A percentile compares a stretch with the other conserved stretches of the same genome.
Conservation (phyloP, 2,113 vertebrate species). For the Ascaphus truei region DNA sequence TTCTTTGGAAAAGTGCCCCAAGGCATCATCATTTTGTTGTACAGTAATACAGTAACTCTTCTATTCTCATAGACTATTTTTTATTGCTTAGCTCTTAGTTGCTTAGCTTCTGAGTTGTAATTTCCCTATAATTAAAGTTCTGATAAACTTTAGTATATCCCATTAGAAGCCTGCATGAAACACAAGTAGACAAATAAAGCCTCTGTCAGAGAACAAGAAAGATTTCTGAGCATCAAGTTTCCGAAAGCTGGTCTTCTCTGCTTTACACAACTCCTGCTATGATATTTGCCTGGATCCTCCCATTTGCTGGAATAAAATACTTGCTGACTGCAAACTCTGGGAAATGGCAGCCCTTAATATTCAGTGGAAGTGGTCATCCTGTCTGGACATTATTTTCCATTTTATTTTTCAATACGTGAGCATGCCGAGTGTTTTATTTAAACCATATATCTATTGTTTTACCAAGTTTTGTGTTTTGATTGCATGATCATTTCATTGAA, state of each 20-base stretch:
- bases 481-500: slow-evolving; percentile 81
- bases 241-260: neutral
- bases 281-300: neutral
- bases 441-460: slow-evolving; percentile 56
- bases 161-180: neutral
- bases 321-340: slow-evolving; percentile 78
- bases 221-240: no score
- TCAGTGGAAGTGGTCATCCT: slow-evolving; percentile 69
- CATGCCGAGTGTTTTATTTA: slow-evolving; percentile 41
- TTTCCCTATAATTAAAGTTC: neutral
- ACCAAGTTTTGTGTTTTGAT: slow-evolving; percentile 47
- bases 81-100: neutral
- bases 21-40: neutral
- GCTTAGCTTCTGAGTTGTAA: neutral
- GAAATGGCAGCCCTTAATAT: slow-evolving; percentile 68
- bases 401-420: neutral
- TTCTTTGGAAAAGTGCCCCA: neutral
- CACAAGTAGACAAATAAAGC: no score
- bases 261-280: neutral
- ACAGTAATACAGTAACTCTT: neutral
- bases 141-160: neutral
- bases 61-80: neutral
- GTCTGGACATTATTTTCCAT: slow-evolving; percentile 61
- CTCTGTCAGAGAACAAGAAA: no score
- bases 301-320: slow-evolving; percentile 28